These are phyloP conservation scores for Sphenopsis melanotis DNA, from an alignment of 2,797 vertebrate genomes.

Conservation along the genomic window DNA sequence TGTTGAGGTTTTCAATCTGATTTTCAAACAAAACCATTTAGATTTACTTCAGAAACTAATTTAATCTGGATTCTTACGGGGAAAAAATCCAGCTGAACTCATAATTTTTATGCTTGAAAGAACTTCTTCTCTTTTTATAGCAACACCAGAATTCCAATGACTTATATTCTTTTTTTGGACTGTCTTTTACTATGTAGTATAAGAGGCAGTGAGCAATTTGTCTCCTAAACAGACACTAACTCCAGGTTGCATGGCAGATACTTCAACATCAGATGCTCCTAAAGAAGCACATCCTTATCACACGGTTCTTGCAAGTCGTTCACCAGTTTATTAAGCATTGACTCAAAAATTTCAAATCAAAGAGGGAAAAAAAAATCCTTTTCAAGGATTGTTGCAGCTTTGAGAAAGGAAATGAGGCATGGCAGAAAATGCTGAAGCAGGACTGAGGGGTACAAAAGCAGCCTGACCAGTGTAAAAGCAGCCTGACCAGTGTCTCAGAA, in stretches of 20 bases:
- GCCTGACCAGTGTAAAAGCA: background rate
- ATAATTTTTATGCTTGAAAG: background rate
- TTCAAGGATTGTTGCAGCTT: background rate
- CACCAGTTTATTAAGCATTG: background rate
- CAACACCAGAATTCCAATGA: background rate
- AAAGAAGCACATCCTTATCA: background rate
- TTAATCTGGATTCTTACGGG: background rate
- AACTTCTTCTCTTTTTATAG: background rate
- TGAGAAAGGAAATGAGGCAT: background rate
- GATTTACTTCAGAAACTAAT: background rate
- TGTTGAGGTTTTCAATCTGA: background rate
- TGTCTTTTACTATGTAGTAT: background rate
- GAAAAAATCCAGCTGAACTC: background rate
- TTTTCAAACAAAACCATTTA: background rate
- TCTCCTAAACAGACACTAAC: background rate
- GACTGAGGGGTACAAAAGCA: background rate
- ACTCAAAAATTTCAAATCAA: background rate
- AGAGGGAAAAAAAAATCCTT: background rate
- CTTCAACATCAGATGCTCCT: background rate
- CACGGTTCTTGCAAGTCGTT: background rate
- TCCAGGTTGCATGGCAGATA: background rate
- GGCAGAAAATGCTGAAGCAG: background rate
- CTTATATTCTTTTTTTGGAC: background rate
- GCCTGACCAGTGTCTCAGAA: background rate
- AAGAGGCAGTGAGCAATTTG: background rate